Evolutionary conservation across 92 coral and sea anemone species (phyloP).

Genomic region (Pocillopora meandrina): DNA sequence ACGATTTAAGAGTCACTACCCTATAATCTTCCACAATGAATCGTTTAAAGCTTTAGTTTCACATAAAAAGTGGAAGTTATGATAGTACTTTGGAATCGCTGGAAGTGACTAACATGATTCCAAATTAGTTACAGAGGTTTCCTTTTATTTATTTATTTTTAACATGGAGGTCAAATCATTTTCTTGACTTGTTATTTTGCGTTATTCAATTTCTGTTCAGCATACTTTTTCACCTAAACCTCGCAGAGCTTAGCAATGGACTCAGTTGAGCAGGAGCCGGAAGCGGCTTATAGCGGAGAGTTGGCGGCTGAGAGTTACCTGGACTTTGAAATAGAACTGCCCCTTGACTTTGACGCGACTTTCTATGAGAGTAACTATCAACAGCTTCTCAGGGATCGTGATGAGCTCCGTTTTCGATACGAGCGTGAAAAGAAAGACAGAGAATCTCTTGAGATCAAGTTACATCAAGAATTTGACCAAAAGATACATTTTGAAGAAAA

Average conservation of each 20-base stretch:
- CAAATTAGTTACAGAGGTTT: no score
- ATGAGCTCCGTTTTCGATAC: constrained; percentile 70
- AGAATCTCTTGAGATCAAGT: constrained; percentile 52
- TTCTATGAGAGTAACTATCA: constrained; percentile 50
- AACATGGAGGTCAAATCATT: no score
- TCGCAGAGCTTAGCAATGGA: constrained; percentile 12
- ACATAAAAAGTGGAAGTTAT: background rate
- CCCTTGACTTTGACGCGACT: constrained; percentile 32
- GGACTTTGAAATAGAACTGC: constrained; percentile 31
- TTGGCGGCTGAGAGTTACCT: background rate
- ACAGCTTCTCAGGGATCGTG: constrained; percentile 73
- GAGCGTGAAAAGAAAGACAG: constrained; percentile 80
- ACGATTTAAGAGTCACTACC: background rate
- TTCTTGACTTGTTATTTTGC: background rate
- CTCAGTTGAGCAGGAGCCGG: constrained; percentile 10
- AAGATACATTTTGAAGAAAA: constrained; percentile 60
- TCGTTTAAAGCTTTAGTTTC: background rate
- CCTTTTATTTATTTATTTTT: no score
- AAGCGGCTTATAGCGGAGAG: background rate
- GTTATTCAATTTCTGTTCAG: background rate
- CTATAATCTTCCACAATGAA: background rate
- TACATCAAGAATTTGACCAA: constrained; percentile 59
- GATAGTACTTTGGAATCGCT: no score
- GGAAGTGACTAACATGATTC: no score
- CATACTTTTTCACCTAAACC: background rate